These are phyloP conservation scores for Amblyjoppa fuscipennis DNA, from an alignment of 2,888 invertebrate species.

Conservation along the genomic window DNA sequence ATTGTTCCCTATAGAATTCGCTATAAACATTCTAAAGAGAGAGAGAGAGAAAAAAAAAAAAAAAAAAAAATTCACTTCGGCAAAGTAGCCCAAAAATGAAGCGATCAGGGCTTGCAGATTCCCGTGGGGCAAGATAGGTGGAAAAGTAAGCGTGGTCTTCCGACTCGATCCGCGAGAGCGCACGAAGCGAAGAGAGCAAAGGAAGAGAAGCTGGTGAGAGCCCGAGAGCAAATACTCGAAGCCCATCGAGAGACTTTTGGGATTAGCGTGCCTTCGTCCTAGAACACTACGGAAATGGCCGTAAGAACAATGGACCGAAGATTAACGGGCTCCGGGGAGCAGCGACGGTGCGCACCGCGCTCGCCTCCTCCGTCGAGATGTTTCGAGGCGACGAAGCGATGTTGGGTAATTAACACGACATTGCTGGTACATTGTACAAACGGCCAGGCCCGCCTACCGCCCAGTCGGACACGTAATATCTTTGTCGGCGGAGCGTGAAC, in stretches of 20 bases:
- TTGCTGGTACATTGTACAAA: constrained; percentile 49
- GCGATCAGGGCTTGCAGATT: not conserved
- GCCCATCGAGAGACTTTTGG: constrained; percentile 55
- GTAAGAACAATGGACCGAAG: constrained; percentile 73
- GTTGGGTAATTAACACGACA: constrained; percentile 76
- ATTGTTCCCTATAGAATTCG: not conserved
- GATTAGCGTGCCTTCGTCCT: constrained; percentile 63
- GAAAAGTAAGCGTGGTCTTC: not conserved
- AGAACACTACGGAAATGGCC: constrained; percentile 65
- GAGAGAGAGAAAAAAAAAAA: too few species aligned
- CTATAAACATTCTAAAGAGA: not conserved
- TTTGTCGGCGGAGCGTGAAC: constrained; percentile 17
- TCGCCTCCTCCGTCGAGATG: constrained; percentile 56
- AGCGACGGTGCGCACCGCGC: constrained; percentile 25
- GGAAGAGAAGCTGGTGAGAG: not conserved
- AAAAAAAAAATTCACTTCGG: not conserved
- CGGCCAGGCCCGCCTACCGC: constrained; percentile 38
- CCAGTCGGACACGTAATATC: constrained; percentile 54
- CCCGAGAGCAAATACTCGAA: constrained; percentile 24
- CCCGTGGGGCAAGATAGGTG: not conserved
- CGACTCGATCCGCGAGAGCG: not conserved
- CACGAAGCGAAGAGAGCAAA: not conserved
- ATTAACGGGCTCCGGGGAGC: constrained; percentile 73
- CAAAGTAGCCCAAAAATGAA: not conserved
- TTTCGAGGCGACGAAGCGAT: constrained; percentile 72